phyloP scores from a whole-genome alignment of 2,113 vertebrate species.

The Neolamprologus caudopunctatus region DNA sequence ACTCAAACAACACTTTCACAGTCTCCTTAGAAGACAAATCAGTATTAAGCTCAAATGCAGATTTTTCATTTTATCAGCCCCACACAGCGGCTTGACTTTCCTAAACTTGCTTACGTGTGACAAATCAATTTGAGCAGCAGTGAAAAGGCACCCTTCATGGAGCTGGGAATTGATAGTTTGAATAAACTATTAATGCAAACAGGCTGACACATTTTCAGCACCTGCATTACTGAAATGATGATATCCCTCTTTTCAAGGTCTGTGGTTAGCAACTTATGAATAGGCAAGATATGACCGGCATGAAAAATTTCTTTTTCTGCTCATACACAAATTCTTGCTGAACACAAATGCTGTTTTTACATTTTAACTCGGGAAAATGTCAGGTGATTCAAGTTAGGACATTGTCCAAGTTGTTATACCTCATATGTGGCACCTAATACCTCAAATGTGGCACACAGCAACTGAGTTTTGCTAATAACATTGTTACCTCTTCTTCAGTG shows the following conservation, averaged over 20 bases:
- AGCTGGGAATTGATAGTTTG: neutral
- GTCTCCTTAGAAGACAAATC: conserved; percentile 17
- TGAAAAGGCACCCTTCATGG: conserved; percentile 27
- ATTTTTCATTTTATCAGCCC: conserved; percentile 52
- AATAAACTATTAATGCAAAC: conserved; percentile 18
- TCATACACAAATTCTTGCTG: neutral
- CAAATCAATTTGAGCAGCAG: conserved; percentile 41
- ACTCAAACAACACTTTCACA: neutral
- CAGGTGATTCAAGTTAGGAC: neutral
- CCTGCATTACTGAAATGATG: neutral
- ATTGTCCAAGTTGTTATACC: neutral
- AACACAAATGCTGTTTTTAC: neutral
- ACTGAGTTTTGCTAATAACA: neutral
- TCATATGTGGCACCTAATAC: neutral
- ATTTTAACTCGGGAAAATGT: neutral
- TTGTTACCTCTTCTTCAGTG: conserved; percentile 55
- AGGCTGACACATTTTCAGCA: neutral
- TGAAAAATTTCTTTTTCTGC: neutral
- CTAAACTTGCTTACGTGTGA: conserved; percentile 41
- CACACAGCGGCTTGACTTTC: conserved; percentile 48
- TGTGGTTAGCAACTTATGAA: neutral
- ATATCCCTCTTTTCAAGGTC: neutral
- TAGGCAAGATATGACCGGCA: neutral
- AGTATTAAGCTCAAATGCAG: conserved; percentile 32
- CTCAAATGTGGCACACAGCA: neutral